Conservation (phyloP, 1,140 invertebrate genomes). For the Macrotrachela quadricornifera region DNA sequence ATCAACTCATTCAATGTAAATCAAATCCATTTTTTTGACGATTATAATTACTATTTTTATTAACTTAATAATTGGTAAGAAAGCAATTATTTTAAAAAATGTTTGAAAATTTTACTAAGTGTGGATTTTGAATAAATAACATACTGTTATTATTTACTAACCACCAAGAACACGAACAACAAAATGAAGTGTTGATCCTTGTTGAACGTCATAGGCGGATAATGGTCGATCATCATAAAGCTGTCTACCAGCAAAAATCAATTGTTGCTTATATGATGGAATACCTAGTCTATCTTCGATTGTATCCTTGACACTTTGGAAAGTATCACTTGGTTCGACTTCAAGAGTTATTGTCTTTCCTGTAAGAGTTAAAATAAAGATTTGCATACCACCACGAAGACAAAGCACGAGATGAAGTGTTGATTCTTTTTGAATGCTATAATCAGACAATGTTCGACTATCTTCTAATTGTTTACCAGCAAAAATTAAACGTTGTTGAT, state of each 20-base stretch:
- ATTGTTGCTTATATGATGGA: constrained; percentile 53
- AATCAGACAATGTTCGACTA: constrained; percentile 44
- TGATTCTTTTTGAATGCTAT: constrained; percentile 50
- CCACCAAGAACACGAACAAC: no score
- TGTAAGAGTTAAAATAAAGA: neutral
- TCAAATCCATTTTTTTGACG: no score
- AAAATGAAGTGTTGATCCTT: constrained; percentile 46
- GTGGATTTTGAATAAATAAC: no score
- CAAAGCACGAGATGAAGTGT: constrained; percentile 44
- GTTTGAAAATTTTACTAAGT: no score
- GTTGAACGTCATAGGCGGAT: constrained; percentile 50
- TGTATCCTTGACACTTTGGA: constrained; percentile 70
- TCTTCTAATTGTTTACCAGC: constrained; percentile 37
- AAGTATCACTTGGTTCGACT: constrained; percentile 59
- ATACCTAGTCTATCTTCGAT: constrained; percentile 56
- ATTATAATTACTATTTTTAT: no score
- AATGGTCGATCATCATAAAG: constrained; percentile 39
- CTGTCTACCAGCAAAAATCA: constrained; percentile 48
- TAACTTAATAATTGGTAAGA: no score
- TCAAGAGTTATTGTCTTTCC: neutral
- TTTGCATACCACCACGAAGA: no score
- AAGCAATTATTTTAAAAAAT: no score
- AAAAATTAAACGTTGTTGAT: constrained; percentile 58
- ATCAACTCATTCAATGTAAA: no score
- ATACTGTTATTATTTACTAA: no score